Conservation (phyloP, 92 coral and sea anemone species). For the Montipora capitata region DNA sequence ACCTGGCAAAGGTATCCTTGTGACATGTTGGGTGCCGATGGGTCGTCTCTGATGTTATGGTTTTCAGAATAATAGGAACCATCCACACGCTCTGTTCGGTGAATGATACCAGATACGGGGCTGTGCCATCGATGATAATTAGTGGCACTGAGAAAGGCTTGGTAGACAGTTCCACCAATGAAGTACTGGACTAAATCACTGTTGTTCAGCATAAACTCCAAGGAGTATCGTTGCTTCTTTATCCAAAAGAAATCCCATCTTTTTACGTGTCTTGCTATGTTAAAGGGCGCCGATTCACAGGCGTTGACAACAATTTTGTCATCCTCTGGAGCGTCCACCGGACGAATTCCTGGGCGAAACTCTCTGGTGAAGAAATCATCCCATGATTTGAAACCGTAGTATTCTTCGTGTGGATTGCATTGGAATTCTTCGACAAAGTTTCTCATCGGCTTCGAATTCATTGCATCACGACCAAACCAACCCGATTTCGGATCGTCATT, state of each 20-base stretch:
- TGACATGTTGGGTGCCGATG: conserved; percentile 66
- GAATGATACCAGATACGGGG: neutral
- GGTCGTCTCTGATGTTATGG: conserved; percentile 64
- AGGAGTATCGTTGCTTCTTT: neutral
- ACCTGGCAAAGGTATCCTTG: conserved; percentile 71
- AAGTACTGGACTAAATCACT: neutral
- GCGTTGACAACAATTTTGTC: neutral
- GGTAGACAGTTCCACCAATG: conserved; percentile 61
- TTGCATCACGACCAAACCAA: conserved; percentile 77
- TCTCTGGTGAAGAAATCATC: neutral
- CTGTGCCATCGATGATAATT: neutral
- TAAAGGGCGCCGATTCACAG: conserved; percentile 58
- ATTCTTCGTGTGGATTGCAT: conserved; percentile 45
- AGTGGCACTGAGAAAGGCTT: conserved; percentile 70
- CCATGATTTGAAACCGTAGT: neutral
- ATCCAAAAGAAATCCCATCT: too few relatives aligned
- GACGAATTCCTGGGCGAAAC: neutral
- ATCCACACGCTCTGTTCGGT: neutral
- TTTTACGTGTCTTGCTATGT: conserved; percentile 11
- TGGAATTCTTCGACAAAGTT: conserved; percentile 63
- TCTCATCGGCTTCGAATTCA: conserved; percentile 60
- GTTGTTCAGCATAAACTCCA: neutral
- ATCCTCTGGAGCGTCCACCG: neutral
- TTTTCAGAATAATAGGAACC: conserved; percentile 37
- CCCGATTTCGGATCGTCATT: conserved; percentile 8